phyloP scores from a whole-genome alignment of 2,797 vertebrate species.

The Acrossocheilus wenchowensis region DNA sequence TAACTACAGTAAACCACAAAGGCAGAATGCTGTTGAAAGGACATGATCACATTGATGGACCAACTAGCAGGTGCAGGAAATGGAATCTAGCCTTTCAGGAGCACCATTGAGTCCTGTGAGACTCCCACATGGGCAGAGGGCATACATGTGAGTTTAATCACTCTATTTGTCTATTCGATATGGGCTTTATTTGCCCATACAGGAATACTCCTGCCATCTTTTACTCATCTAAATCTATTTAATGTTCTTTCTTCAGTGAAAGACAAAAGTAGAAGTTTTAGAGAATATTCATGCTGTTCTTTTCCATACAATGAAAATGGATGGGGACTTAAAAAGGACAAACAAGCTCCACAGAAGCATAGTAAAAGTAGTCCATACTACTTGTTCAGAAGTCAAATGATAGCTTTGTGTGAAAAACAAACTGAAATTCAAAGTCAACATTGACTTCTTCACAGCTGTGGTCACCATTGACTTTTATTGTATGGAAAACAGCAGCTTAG shows the following conservation, averaged over 20 bases:
- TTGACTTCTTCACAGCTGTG: not conserved
- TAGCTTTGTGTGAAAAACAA: not conserved
- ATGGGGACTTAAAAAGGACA: not conserved
- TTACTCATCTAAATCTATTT: not conserved
- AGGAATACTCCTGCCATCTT: not conserved
- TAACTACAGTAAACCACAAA: not conserved
- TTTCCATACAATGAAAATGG: not conserved
- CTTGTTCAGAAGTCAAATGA: not conserved
- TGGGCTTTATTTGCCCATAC: not conserved
- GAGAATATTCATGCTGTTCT: not conserved
- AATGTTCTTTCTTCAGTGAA: not conserved
- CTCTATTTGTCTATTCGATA: not conserved
- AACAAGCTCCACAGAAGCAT: not conserved
- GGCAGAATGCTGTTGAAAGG: slow-evolving; percentile 22
- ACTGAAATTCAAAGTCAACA: not conserved
- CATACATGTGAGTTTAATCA: slow-evolving; percentile 9
- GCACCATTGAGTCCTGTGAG: not conserved
- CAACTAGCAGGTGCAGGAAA: slow-evolving; percentile 40
- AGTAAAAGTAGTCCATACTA: not conserved
- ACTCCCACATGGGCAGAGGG: not conserved
- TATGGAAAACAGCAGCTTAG: not conserved
- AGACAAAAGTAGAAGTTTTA: not conserved
- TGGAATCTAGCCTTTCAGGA: slow-evolving; percentile 16
- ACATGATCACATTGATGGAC: not conserved
- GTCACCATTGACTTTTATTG: not conserved